Conservation (phyloP, 2,797 vertebrate species). For the Alca torda region DNA sequence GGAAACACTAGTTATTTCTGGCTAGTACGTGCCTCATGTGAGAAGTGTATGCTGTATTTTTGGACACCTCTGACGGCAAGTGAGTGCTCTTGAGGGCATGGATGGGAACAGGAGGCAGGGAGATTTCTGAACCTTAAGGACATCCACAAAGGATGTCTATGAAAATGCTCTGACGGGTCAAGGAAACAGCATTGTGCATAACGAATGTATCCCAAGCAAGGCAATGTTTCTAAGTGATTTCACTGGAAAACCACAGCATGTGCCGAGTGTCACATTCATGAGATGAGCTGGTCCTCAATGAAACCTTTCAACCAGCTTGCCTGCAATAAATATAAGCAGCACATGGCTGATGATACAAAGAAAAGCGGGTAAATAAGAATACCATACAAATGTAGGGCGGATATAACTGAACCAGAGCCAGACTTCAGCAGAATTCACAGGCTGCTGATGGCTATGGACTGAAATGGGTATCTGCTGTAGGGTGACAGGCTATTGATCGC, state of each 20-base stretch:
- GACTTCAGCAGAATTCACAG: not conserved
- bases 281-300: not conserved
- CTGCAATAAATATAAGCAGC: not conserved
- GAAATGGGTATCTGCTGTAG: not conserved
- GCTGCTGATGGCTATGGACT: not conserved
- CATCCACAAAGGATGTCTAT: not conserved
- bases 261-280: not conserved
- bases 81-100: not conserved
- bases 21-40: slow-evolving; percentile 10
- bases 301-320: not conserved
- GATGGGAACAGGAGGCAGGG: not conserved
- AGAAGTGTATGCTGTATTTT: slow-evolving; percentile 19
- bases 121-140: not conserved
- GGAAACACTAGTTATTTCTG: slow-evolving; percentile 57
- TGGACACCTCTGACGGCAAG: not conserved
- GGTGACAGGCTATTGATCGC: not conserved
- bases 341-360: not conserved
- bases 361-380: not conserved
- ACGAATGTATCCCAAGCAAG: not conserved
- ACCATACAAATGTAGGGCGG: not conserved
- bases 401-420: not conserved
- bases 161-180: not conserved
- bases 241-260: not conserved
- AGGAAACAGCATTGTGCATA: not conserved
- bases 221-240: not conserved